A percentile compares a stretch with the other conserved stretches of the same genome.
These are phyloP conservation scores for Spongilla lacustris DNA, from an alignment of 37 sponge, comb jelly and placozoan species.

Conservation along the genomic window DNA sequence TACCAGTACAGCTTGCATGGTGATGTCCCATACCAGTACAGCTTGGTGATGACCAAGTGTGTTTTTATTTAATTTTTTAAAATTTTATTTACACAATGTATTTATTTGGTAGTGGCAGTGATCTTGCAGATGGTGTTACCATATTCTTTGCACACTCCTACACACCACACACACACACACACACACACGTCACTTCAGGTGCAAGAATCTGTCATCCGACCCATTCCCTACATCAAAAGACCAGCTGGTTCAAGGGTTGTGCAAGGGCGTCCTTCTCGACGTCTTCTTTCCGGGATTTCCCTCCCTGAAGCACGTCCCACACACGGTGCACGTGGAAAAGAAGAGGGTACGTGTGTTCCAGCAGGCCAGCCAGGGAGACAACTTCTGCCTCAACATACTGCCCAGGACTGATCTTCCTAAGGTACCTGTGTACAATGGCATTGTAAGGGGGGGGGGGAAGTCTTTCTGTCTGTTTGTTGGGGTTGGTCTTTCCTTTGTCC, in stretches of 20 bases:
- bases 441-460: too few relatives aligned
- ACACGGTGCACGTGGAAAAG: constrained; percentile 54
- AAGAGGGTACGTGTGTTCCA: constrained; percentile 85
- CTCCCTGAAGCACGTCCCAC: constrained; percentile 80
- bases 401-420: not conserved
- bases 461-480: too few relatives aligned
- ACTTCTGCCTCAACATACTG: constrained; percentile 65
- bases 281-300: constrained; percentile 92
- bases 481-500: too few relatives aligned
- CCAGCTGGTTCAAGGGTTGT: constrained; percentile 58
- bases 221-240: constrained; percentile 24
- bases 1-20: too few relatives aligned
- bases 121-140: too few relatives aligned
- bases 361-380: constrained; percentile 69
- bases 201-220: constrained; percentile 29
- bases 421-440: constrained; percentile 6
- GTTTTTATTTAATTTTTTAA: too few relatives aligned
- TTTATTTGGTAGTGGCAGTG: too few relatives aligned
- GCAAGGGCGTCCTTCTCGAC: constrained; percentile 67
- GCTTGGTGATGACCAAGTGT: too few relatives aligned
- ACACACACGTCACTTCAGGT: constrained; percentile 19
- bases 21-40: too few relatives aligned
- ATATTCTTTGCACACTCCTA: not conserved
- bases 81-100: too few relatives aligned
- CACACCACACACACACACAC: too few relatives aligned